phyloP scores from a whole-genome alignment of 1,140 invertebrate species.

The Bombus breviceps region DNA sequence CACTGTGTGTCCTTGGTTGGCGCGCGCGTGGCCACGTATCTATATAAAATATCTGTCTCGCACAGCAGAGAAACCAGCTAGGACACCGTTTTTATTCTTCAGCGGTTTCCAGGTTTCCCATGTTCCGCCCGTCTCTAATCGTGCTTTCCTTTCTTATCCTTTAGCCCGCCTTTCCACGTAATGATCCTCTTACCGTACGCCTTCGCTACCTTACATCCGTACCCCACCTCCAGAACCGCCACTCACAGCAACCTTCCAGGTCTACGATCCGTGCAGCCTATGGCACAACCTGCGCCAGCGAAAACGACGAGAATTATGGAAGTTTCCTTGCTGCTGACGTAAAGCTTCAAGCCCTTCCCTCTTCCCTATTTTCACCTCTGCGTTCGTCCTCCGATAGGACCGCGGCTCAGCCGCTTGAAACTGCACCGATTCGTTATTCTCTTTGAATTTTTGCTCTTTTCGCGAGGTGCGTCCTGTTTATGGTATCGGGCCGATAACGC shows the following conservation, averaged over 20 bases:
- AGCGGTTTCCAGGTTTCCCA: constrained; percentile 20
- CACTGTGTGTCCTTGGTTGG: neutral
- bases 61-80: constrained; percentile 12
- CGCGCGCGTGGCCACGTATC: too few species aligned
- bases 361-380: constrained; percentile 20
- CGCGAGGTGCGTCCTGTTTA: constrained; percentile 40
- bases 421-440: constrained; percentile 66
- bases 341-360: constrained; percentile 61
- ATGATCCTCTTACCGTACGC: constrained; percentile 45
- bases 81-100: constrained; percentile 24
- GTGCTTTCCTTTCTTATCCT: constrained; percentile 38
- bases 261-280: constrained; percentile 11
- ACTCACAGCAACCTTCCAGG: constrained; percentile 31
- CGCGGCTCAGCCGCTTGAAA: constrained; percentile 21
- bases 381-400: constrained; percentile 33
- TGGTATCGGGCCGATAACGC: constrained; percentile 9
- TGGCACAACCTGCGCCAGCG: constrained; percentile 54
- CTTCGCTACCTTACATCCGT: constrained; percentile 34
- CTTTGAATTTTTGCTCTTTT: constrained; percentile 64
- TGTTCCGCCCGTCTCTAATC: constrained; percentile 32
- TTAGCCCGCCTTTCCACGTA: constrained; percentile 30
- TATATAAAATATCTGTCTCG: constrained; percentile 13
- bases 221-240: constrained; percentile 12
- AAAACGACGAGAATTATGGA: constrained; percentile 69
- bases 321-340: constrained; percentile 66